phyloP scores from a whole-genome alignment of 1,140 invertebrate genomes.

The Hyles vespertilio region DNA sequence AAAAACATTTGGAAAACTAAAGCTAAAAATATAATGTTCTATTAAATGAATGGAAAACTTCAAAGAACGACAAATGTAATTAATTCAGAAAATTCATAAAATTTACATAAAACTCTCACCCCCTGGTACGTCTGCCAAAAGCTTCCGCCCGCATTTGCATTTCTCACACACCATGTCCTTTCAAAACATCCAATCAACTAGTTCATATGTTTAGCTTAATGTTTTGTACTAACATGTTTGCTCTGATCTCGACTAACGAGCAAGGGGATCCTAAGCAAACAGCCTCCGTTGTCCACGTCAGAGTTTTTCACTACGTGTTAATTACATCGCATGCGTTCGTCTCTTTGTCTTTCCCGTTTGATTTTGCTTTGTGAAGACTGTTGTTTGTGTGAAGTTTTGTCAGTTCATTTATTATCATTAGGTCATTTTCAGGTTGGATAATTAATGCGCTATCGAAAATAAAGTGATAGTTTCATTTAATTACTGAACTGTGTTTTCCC shows the following conservation, averaged over 20 bases:
- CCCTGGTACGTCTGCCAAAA: background rate
- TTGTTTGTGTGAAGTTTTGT: background rate
- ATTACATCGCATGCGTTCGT: background rate
- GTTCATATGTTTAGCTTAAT: constrained; percentile 18
- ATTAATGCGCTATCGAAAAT: too few relatives aligned
- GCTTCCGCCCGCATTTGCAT: background rate
- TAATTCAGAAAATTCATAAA: too few relatives aligned
- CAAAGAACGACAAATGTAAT: too few relatives aligned
- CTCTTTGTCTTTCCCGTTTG: constrained; percentile 2
- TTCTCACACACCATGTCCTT: background rate
- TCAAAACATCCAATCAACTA: constrained; percentile 7
- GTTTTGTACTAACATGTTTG: constrained; percentile 14
- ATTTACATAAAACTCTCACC: too few relatives aligned
- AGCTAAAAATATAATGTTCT: too few relatives aligned
- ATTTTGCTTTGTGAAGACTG: background rate
- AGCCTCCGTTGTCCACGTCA: constrained; percentile 14
- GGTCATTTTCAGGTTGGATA: too few relatives aligned
- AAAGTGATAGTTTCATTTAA: too few relatives aligned
- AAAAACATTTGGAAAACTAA: too few relatives aligned
- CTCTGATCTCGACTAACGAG: constrained; percentile 9
- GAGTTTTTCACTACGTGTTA: constrained; percentile 8
- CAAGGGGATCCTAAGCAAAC: constrained; percentile 38
- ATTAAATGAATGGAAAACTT: too few relatives aligned
- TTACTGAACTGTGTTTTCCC: too few relatives aligned
- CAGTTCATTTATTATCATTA: background rate